These are phyloP conservation scores for Crematogaster levior DNA, from an alignment of 2,888 invertebrate genomes.

Conservation along the genomic window DNA sequence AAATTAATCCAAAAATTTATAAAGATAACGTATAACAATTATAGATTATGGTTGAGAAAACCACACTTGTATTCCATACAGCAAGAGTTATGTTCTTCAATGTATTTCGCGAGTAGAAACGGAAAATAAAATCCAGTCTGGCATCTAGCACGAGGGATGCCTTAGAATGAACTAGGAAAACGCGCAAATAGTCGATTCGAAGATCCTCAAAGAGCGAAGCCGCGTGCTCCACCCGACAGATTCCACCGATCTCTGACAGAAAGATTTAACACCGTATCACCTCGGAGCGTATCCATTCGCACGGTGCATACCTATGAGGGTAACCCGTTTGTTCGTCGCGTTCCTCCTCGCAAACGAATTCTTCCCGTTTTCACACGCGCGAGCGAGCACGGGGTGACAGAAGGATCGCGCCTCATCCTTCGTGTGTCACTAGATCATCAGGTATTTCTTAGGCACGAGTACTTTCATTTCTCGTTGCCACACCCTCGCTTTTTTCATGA, in stretches of 20 bases:
- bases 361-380: conserved; percentile 14
- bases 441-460: conserved; percentile 25
- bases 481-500: conserved; percentile 34
- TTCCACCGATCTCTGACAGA: conserved; percentile 44
- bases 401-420: conserved; percentile 29
- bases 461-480: neutral
- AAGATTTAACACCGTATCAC: conserved; percentile 50
- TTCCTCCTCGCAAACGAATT: conserved; percentile 14
- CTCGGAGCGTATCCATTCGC: conserved; percentile 26
- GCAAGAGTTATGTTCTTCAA: neutral
- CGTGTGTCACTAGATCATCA: conserved; percentile 38
- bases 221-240: conserved; percentile 10
- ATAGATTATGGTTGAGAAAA: neutral
- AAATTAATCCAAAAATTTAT: neutral
- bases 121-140: conserved; percentile 1
- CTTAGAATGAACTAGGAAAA: conserved; percentile 7
- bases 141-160: neutral
- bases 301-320: conserved; percentile 21
- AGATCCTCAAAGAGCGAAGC: conserved; percentile 33
- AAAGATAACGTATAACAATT: neutral
- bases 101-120: conserved; percentile 14
- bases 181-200: conserved; percentile 5
- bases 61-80: neutral
- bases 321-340: conserved; percentile 17
- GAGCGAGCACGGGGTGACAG: conserved; percentile 1